Conservation (phyloP, 1,140 invertebrate species). For the Caerostris darwini region DNA sequence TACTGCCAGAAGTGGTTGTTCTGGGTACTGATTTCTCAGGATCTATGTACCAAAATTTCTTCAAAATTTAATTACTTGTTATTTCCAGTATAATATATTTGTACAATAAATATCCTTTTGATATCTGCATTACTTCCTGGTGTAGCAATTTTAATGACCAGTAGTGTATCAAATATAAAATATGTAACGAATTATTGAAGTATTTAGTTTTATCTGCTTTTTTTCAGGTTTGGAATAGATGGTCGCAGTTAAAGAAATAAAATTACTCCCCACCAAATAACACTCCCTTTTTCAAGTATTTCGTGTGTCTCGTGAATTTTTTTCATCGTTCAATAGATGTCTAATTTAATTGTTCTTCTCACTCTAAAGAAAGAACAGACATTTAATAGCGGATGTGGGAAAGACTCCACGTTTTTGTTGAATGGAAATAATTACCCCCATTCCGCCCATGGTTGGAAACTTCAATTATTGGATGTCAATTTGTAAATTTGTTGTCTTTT, state of each 20-base stretch:
- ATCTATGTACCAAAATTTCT: too few relatives aligned
- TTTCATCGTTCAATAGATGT: constrained; percentile 21
- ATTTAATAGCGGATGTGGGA: neutral
- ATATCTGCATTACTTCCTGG: too few relatives aligned
- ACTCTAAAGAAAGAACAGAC: neutral
- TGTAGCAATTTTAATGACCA: too few relatives aligned
- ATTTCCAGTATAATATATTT: too few relatives aligned
- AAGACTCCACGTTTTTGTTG: neutral
- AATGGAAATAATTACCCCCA: constrained; percentile 55
- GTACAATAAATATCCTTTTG: too few relatives aligned
- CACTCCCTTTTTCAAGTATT: constrained; percentile 50
- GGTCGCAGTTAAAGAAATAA: constrained; percentile 56
- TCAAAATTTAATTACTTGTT: too few relatives aligned
- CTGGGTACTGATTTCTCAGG: too few relatives aligned
- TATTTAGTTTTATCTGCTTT: neutral
- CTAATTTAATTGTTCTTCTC: constrained; percentile 41
- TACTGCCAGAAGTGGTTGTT: too few relatives aligned
- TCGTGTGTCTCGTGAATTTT: constrained; percentile 26
- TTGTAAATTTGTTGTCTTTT: constrained; percentile 74
- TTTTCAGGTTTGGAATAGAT: constrained; percentile 72
- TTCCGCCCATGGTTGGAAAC: constrained; percentile 76
- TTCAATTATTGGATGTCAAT: constrained; percentile 29
- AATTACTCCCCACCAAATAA: constrained; percentile 22
- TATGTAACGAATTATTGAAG: neutral
- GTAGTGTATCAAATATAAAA: too few relatives aligned